Conservation (phyloP, 2,113 vertebrate species). For the Halcyon malimbica region DNA sequence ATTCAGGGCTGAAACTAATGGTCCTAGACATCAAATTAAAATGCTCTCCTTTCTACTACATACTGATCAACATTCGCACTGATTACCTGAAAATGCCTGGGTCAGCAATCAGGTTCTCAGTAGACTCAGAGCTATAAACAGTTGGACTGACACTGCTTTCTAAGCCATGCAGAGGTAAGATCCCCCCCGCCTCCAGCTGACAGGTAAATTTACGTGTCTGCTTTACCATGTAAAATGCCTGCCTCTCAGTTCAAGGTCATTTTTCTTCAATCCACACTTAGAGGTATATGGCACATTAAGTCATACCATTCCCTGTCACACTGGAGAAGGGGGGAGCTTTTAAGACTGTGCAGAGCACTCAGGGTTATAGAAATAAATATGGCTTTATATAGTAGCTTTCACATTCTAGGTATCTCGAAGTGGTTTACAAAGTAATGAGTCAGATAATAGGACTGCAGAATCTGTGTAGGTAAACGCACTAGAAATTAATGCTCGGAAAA, state of each 20-base stretch:
- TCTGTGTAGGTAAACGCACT: not conserved
- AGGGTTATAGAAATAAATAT: conserved; percentile 5
- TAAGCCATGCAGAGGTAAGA: not conserved
- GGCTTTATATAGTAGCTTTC: conserved; percentile 30
- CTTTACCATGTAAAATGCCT: conserved; percentile 4
- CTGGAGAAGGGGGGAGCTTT: conserved; percentile 4
- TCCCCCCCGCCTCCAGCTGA: not conserved
- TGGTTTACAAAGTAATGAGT: conserved; percentile 48
- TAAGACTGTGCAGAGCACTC: conserved; percentile 6
- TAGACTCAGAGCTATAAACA: not conserved
- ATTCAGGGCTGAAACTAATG: not conserved
- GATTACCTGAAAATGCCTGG: not conserved
- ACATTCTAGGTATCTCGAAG: not conserved
- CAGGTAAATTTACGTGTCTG: conserved; percentile 28
- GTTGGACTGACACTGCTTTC: not conserved
- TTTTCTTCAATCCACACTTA: conserved; percentile 1
- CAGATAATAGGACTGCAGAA: conserved; percentile 27
- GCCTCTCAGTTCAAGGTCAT: conserved; percentile 51
- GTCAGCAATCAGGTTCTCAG: not conserved
- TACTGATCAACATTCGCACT: not conserved
- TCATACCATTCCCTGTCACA: not conserved
- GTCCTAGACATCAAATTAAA: not conserved
- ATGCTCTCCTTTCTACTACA: not conserved
- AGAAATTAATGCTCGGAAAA: conserved; percentile 28
- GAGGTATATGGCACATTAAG: conserved; percentile 32